Conservation (phyloP, 2,888 invertebrate species). For the Metellina segmentata region DNA sequence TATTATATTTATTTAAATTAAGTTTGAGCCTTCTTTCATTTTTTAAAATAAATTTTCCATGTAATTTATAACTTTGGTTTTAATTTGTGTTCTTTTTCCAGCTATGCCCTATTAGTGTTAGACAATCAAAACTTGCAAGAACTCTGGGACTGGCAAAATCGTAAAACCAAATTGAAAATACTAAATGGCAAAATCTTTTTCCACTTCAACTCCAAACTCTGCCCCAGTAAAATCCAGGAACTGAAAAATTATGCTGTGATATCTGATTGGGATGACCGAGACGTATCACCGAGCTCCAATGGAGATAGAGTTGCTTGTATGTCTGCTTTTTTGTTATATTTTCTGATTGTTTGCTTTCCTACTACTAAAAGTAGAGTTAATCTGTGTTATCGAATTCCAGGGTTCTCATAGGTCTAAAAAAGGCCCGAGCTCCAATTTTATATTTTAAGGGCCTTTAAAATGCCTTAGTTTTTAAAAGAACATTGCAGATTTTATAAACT, state of each 20-base stretch:
- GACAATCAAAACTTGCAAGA: conserved; percentile 89
- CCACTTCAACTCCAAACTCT: conserved; percentile 95
- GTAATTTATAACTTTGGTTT: too few relatives aligned
- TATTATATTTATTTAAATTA: too few relatives aligned
- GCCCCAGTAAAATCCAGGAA: conserved; percentile 88
- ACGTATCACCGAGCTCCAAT: conserved; percentile 91
- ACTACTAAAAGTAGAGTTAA: too few relatives aligned
- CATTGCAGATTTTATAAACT: too few relatives aligned
- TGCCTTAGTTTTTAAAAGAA: too few relatives aligned
- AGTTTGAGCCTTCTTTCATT: too few relatives aligned
- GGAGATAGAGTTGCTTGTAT: conserved; percentile 94
- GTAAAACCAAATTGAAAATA: conserved; percentile 82
- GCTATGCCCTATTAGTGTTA: conserved; percentile 86
- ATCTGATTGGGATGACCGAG: conserved; percentile 85
- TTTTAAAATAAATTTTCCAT: too few relatives aligned
- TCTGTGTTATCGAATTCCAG: too few relatives aligned
- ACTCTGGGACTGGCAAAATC: conserved; percentile 85
- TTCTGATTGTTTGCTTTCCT: too few relatives aligned
- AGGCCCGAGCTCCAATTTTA: too few relatives aligned
- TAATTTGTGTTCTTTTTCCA: conserved; percentile 79
- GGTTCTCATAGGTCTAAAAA: too few relatives aligned
- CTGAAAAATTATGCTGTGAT: conserved; percentile 78
- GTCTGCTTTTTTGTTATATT: conserved; percentile 72
- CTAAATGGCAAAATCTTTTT: conserved; percentile 89
- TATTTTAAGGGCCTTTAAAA: too few relatives aligned